Conservation (phyloP, 2,888 invertebrate genomes). For the Harmothoe impar region DNA sequence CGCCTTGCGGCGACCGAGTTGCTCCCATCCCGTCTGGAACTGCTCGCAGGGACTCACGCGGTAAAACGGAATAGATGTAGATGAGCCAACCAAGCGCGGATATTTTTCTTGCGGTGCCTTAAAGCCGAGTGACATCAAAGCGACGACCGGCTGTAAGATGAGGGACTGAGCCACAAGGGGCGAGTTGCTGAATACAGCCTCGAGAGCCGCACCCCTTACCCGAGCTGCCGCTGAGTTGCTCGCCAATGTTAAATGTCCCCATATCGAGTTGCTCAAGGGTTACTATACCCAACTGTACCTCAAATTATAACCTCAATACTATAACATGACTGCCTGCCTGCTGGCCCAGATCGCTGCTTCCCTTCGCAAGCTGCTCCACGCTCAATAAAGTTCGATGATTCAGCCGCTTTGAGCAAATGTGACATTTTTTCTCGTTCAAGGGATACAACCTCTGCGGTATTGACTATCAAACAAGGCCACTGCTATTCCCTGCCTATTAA, state of each 20-base stretch:
- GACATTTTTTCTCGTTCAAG: neutral
- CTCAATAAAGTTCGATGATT: neutral
- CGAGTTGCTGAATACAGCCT: neutral
- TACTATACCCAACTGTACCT: too few relatives aligned
- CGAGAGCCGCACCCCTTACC: too few relatives aligned
- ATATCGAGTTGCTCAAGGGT: too few relatives aligned
- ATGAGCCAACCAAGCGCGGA: constrained; percentile 33
- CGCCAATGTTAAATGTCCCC: neutral
- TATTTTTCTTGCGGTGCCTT: constrained; percentile 24
- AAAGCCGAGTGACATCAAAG: constrained; percentile 31
- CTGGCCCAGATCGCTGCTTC: too few relatives aligned
- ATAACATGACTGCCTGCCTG: too few relatives aligned
- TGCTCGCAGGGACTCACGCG: neutral
- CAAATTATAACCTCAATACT: too few relatives aligned
- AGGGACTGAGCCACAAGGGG: neutral
- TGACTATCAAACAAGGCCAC: constrained; percentile 50
- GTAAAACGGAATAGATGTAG: constrained; percentile 41
- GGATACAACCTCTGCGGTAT: neutral
- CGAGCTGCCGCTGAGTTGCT: neutral
- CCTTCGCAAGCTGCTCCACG: neutral
- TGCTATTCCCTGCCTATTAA: constrained; percentile 1
- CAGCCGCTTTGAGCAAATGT: neutral
- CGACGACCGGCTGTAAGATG: neutral
- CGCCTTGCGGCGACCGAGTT: neutral
- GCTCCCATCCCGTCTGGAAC: neutral